A percentile compares a stretch with the other conserved stretches of the same genome.
These are phyloP conservation scores for Cheilosia impressa DNA, from an alignment of 2,888 invertebrate genomes.

Conservation along the genomic window DNA sequence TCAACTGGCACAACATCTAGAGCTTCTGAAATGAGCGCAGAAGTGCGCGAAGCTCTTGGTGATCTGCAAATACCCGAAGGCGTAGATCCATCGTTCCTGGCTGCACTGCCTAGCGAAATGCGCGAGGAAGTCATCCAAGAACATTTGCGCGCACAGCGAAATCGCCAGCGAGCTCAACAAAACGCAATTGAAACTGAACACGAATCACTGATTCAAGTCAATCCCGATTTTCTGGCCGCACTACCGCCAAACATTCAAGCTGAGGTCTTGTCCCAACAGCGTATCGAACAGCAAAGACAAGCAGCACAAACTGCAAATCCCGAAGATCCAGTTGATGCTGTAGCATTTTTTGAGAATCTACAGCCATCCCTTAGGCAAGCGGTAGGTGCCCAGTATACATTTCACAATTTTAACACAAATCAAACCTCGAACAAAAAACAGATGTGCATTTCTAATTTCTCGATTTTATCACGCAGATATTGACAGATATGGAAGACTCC, in stretches of 20 bases:
- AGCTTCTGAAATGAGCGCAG: conserved; percentile 79
- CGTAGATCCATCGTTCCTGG: conserved; percentile 94
- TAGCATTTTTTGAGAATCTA: conserved; percentile 92
- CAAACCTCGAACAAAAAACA: too few relatives aligned
- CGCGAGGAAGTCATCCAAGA: conserved; percentile 94
- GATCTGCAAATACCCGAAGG: conserved; percentile 89
- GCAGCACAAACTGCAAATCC: conserved; percentile 89
- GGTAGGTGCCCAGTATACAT: conserved; percentile 82
- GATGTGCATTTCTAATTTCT: neutral
- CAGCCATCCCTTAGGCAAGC: conserved; percentile 91
- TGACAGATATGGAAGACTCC: conserved; percentile 95
- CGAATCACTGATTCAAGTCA: conserved; percentile 87
- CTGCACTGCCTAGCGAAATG: conserved; percentile 94
- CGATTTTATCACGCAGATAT: conserved; percentile 84
- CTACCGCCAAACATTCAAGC: conserved; percentile 94
- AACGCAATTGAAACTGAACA: conserved; percentile 83
- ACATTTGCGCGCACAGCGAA: conserved; percentile 87
- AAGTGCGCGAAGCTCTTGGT: conserved; percentile 80
- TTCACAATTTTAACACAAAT: neutral
- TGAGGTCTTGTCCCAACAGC: conserved; percentile 90
- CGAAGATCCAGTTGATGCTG: conserved; percentile 91
- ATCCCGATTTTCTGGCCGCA: conserved; percentile 94
- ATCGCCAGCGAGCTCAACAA: conserved; percentile 85
- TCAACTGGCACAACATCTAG: conserved; percentile 38
- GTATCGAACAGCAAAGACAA: conserved; percentile 89